Evolutionary conservation across 2,888 invertebrate species (phyloP), one percentile per base, ranked within the genome.

Genomic region (Pherbina coryleti): DNA sequence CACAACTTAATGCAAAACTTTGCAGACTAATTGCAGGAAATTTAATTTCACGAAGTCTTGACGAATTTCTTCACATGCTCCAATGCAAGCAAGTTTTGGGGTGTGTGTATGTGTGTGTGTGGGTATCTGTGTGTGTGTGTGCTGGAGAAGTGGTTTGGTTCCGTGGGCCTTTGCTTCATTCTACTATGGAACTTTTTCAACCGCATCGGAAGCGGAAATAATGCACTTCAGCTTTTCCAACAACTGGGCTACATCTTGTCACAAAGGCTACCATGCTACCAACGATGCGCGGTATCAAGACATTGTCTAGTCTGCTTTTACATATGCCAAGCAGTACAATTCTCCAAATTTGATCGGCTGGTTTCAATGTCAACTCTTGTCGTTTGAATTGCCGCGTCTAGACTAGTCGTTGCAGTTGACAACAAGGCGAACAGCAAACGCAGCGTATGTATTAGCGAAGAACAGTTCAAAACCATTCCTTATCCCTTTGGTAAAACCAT

Each of bases 1-100:
- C 34, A 49, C 76, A 60, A 55, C 44, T 7, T 49, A 69, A 51
- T 22, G 69, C 69, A 74, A 77, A 80, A 80, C 77, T 80, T 80
- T 78, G 76, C 78, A 80, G 80, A 80, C 80, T 80, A 80, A 80
- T 80, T 80, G 80, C 76, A 51, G 62, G 73, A 60, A 78, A 80
- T 78, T 77, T 73, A 70, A 79, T 77, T 80, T 71, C 14, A n/a
- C n/a, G 51, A 74, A 62, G 70, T 78, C 64, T 57, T 37, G 62
- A 22, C 66, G 67, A 67, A 72, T 37, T n/a, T 34, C 3, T 51
- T 53, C 19, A 55, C 75, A 49, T 44, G 44, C 44, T 44, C 11
- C 11, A 11, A 34, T 53, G 73, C 66, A 22, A 14, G 31, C 22
- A 34, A 37, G 69, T 75, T 2, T 49, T 22, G n/a, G 69, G 69